A percentile compares a stretch with the other conserved stretches of the same genome.
phyloP scores from a whole-genome alignment of 2,113 vertebrate species.

The Chelonoidis abingdonii region DNA sequence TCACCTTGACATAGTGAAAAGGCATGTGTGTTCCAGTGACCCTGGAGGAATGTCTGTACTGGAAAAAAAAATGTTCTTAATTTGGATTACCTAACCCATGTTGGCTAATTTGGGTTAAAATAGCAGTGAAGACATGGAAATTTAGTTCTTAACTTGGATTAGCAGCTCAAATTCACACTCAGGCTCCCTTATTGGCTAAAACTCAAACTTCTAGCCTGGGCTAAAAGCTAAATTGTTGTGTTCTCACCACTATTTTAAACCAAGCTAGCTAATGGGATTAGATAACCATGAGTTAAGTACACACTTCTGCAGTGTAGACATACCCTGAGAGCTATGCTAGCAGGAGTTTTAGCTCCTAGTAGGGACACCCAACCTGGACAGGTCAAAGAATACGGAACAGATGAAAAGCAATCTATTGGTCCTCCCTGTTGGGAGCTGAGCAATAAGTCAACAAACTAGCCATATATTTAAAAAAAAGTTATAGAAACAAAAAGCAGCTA shows the following conservation, averaged over 20 bases:
- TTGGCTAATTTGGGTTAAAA: not conserved
- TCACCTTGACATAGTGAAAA: not conserved
- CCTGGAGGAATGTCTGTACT: not conserved
- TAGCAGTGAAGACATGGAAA: not conserved
- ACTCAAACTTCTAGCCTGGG: not conserved
- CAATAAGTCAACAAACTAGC: too few relatives aligned
- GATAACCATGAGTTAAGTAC: not conserved
- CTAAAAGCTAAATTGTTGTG: not conserved
- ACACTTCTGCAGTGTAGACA: not conserved
- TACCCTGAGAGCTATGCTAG: not conserved
- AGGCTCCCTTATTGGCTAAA: not conserved
- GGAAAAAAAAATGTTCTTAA: not conserved
- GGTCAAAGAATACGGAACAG: not conserved
- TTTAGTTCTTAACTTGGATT: not conserved
- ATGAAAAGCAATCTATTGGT: not conserved
- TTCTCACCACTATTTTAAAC: not conserved
- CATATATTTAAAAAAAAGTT: too few relatives aligned
- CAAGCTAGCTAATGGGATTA: not conserved
- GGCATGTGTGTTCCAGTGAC: not conserved
- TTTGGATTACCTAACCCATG: not conserved
- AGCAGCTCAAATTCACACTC: not conserved
- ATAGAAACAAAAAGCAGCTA: too few relatives aligned
- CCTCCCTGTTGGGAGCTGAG: too few relatives aligned
- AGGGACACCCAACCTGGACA: not conserved
- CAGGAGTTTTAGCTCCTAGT: not conserved